Percentiles rank a stretch among this genome's conserved stretches.
Conservation (phyloP, 2,113 vertebrate genomes). For the Hydrolagus affinis region DNA sequence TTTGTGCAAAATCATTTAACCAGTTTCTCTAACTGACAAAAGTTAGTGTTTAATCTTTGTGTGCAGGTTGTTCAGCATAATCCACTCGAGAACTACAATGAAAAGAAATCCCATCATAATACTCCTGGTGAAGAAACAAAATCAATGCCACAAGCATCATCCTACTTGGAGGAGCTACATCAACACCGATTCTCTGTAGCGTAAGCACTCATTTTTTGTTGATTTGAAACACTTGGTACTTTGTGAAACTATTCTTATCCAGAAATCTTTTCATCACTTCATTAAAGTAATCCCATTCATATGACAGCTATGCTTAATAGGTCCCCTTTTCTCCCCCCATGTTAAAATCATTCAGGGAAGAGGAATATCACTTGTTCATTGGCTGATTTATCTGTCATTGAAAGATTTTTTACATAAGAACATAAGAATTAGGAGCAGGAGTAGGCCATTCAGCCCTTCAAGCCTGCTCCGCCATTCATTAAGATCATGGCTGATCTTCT, state of each 20-base stretch:
- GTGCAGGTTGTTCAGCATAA: constrained; percentile 36
- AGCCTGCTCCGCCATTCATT: no score
- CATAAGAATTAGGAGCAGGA: no score
- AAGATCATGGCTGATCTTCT: no score
- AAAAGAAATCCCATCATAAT: constrained; percentile 28
- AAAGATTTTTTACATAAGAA: constrained; percentile 2
- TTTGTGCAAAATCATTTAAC: neutral
- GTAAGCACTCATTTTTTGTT: constrained; percentile 43
- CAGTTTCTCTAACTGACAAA: neutral
- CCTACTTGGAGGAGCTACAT: constrained; percentile 52
- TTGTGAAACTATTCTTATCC: neutral
- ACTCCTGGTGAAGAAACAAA: constrained; percentile 34
- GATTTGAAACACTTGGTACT: neutral
- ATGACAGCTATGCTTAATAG: neutral
- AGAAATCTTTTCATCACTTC: constrained; percentile 2
- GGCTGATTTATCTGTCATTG: constrained; percentile 11
- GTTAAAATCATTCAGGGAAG: neutral
- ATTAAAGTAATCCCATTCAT: constrained; percentile 9
- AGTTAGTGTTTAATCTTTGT: constrained; percentile 6
- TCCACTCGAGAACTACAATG: constrained; percentile 22
- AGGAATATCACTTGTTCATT: neutral
- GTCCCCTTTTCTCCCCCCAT: neutral
- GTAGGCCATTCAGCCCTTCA: no score
- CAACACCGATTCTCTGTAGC: constrained; percentile 54
- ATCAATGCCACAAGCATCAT: constrained; percentile 22